phyloP scores from a whole-genome alignment of 1,140 invertebrate genomes.

The Hylaeus anthracinus region DNA sequence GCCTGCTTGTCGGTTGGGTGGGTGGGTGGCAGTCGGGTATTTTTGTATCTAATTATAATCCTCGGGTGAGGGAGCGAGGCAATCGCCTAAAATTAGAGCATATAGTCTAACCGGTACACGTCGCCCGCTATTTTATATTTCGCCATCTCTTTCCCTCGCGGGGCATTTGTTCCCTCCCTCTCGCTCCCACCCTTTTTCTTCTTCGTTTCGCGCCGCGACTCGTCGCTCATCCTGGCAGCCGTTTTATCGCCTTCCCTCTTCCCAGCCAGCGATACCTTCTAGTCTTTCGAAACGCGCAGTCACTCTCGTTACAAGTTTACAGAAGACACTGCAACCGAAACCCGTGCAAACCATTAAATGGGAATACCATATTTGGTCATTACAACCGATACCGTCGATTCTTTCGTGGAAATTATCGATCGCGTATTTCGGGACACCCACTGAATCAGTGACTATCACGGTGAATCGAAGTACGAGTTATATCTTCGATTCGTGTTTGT shows the following conservation, averaged over 20 bases:
- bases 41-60: constrained; percentile 81
- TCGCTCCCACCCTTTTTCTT: constrained; percentile 14
- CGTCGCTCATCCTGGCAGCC: constrained; percentile 42
- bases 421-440: too few species aligned
- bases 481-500: too few species aligned
- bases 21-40: constrained; percentile 75
- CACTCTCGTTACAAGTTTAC: not conserved
- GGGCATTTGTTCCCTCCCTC: not conserved
- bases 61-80: constrained; percentile 79
- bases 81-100: constrained; percentile 81
- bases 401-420: not conserved
- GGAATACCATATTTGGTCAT: too few species aligned
- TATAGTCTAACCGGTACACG: constrained; percentile 76
- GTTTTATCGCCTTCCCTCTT: constrained; percentile 44
- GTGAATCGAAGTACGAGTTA: too few species aligned
- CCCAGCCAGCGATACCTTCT: constrained; percentile 16
- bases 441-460: too few species aligned
- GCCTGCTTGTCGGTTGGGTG: constrained; percentile 54
- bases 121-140: constrained; percentile 75
- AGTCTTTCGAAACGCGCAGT: not conserved
- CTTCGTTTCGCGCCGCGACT: constrained; percentile 8
- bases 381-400: not conserved
- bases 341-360: too few species aligned
- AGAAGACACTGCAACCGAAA: not conserved
- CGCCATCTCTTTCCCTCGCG: constrained; percentile 35